Conservation (phyloP, 1,140 invertebrate genomes). For the Kradibia gibbosae region DNA sequence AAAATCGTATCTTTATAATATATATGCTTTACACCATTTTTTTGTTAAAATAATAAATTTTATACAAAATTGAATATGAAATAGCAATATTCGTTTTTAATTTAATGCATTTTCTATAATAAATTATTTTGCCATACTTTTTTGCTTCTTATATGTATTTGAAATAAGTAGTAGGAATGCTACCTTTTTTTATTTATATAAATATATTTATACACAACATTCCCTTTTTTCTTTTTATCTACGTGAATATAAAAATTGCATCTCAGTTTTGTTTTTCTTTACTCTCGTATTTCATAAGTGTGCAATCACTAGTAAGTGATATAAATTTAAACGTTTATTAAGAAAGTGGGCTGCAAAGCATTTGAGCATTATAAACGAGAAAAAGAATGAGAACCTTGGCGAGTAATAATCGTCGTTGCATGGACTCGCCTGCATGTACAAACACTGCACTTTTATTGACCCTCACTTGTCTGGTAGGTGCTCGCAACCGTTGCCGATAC, state of each 20-base stretch:
- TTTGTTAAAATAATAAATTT: too few species aligned
- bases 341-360: neutral
- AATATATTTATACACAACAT: too few species aligned
- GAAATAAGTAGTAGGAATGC: too few species aligned
- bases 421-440: slow-evolving; percentile 41
- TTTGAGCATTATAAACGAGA: slow-evolving; percentile 25
- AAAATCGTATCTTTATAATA: too few species aligned
- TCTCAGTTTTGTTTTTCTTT: neutral
- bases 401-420: neutral
- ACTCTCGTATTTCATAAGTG: too few species aligned
- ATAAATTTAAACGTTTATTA: neutral
- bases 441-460: slow-evolving; percentile 40
- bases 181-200: too few species aligned
- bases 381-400: neutral
- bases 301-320: neutral
- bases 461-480: slow-evolving; percentile 10
- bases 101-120: too few species aligned
- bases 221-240: neutral
- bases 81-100: too few species aligned
- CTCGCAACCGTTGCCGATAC: neutral
- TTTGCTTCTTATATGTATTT: too few species aligned
- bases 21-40: too few species aligned
- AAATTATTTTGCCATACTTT: too few species aligned
- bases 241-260: neutral
- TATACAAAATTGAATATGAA: too few species aligned